Base-by-base conservation (phyloP, 2,113 vertebrate species). In the Sphyrna mokarran region DNA sequence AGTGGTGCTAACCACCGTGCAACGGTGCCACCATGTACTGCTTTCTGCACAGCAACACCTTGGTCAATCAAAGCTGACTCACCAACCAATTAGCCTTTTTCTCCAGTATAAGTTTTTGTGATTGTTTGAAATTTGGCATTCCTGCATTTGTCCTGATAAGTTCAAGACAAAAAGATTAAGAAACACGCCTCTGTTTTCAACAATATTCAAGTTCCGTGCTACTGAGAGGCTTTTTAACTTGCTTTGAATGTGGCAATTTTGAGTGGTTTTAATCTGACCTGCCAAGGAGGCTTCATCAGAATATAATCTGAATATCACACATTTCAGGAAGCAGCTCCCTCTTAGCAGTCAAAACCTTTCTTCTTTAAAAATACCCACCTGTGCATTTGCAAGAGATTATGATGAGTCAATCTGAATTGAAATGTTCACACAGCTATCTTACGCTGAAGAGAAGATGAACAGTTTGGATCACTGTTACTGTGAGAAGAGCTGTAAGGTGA, bases 401-500 rank as follows among this genome's bases (percentile, higher is more conserved):
- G 54, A 29, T 54, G 68, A 70, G 10, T 70, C 23, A 26, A 94
- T 72, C 5, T 95, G 69, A 40, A 94, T 69, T 97, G 40, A 96
- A 96, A 95, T 96, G 26, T 96, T 86, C 95, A 97, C 97, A 76
- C 97, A 99, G 99, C 97, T 99, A 97, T 99, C 99, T 96, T 98
- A 98, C 96, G 99, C 99, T 7, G 99, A 99, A 97, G 99, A 99
- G 97, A 98, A 98, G 97, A 99, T 99, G 99, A 99, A 98, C 97
- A 98, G 98, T 94, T 96, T 99, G 98, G 98, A 99, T 96, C 98
- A 99, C 96, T 99, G 99, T 97, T 99, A 99, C 97, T 99, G 99
- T 98, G 99, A 99, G 97, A 98, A 98, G 97, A 99, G 98, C 87
- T 99, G 99, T 97, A 99, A 97, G 93, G 97, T 98, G 97, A 99